Evolutionary conservation across 2,888 invertebrate species (phyloP).

Genomic region (Seira ritae): DNA sequence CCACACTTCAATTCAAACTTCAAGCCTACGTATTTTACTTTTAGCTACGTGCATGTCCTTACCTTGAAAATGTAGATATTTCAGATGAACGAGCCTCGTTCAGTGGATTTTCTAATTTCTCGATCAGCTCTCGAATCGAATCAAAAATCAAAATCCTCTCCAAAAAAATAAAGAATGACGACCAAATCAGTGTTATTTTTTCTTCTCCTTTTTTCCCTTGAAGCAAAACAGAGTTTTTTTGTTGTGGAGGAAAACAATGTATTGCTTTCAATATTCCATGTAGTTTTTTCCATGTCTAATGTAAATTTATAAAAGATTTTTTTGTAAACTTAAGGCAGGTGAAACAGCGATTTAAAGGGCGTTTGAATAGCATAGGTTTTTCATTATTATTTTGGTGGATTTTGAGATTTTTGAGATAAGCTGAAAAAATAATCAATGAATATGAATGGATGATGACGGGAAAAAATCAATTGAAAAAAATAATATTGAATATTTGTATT

Average conservation of each 20-base stretch:
- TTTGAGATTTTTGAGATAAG: neutral
- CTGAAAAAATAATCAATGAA: neutral
- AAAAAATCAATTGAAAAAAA: constrained; percentile 20
- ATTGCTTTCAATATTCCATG: neutral
- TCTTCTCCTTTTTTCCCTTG: constrained; percentile 34
- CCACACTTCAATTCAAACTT: neutral
- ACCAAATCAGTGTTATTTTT: constrained; percentile 41
- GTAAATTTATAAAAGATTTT: neutral
- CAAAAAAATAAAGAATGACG: neutral
- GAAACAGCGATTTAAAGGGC: constrained; percentile 24
- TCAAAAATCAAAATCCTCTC: neutral
- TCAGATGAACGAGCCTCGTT: constrained; percentile 39
- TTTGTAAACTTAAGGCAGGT: constrained; percentile 28
- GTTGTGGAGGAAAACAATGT: neutral
- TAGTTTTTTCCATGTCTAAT: neutral
- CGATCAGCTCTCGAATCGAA: constrained; percentile 32
- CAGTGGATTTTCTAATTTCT: constrained; percentile 24
- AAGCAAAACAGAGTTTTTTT: neutral
- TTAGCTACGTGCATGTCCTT: neutral
- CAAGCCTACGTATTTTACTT: constrained; percentile 6
- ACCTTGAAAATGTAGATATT: constrained; percentile 2
- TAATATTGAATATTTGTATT: constrained; percentile 61
- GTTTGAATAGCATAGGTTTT: constrained; percentile 3
- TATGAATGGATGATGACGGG: constrained; percentile 22
- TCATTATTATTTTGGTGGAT: neutral